Evolutionary conservation across 2,113 vertebrate species (phyloP).

Genomic region (Festucalex cinctus): DNA sequence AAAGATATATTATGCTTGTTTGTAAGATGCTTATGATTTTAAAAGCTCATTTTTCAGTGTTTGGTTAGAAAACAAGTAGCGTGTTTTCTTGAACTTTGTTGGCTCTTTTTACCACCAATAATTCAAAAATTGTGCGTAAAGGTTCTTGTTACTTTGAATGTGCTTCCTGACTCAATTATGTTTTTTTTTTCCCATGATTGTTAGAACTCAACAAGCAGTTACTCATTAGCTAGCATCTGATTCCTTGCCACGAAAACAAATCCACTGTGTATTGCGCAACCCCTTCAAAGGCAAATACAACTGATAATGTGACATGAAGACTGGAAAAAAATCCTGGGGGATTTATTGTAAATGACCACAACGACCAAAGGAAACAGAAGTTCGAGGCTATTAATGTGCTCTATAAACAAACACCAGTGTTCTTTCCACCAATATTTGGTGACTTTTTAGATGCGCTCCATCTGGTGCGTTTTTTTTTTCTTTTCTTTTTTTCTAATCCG

Average conservation of each 20-base stretch:
- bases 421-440: no score
- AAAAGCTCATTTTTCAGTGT: slow-evolving; percentile 1
- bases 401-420: neutral
- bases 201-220: slow-evolving; percentile 1
- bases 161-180: neutral
- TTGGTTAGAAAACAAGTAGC: slow-evolving; percentile 1
- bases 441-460: no score
- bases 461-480: neutral
- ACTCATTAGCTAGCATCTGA: slow-evolving; percentile 18
- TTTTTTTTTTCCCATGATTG: neutral
- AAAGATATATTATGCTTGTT: neutral
- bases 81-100: neutral
- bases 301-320: neutral
- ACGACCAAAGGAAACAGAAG: neutral
- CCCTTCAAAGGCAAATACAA: neutral
- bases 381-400: neutral
- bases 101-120: neutral
- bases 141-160: neutral
- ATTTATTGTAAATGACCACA: neutral
- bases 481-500: neutral
- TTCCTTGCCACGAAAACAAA: slow-evolving; percentile 17
- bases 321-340: slow-evolving; percentile 36
- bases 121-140: neutral
- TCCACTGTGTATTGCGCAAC: slow-evolving; percentile 11
- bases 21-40: neutral